Base-by-base conservation (phyloP, 2,113 vertebrate species). In the Myrmecophaga tridactyla region DNA sequence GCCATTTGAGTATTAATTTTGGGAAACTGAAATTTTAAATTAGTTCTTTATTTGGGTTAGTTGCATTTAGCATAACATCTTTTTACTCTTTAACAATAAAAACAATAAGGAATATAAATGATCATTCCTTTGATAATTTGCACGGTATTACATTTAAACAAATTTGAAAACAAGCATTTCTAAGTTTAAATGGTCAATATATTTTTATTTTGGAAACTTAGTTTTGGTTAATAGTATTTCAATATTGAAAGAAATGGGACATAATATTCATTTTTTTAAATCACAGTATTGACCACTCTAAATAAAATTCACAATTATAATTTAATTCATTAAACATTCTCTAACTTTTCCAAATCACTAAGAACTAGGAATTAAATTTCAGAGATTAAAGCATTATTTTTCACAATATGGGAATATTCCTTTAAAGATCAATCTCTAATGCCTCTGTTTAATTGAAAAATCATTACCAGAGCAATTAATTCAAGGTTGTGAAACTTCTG, bases 291-390 rank as follows among this genome's bases (percentile, higher is more conserved):
- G 13, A 41, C 14, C 92, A 73, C 2, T 85, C 27, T 67, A 77
- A 89, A 51, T 90, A 85, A 93, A 89, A 85, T 67, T 48, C 43
- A 73, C 31, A 89, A 75, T 41, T 89, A 75, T 46, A 62, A 23
- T 3, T 0, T 73, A 73, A 9, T 31, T 67, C 23, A 73, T 0
- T 72, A 46, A 76, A 78, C 31, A 85, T 70, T 78, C 20, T 89
- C 58, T 5, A 84, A 89, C 34, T 63, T 86, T 86, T 62, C 21
- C 29, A 94, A 86, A 94, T 25, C 80, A 18, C 69, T 25, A 92
- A 69, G 7, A 60, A 85, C 25, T 53, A 25, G 48, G 75, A 56
- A 86, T 81, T 10, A 53, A 93, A 67, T 65, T 36, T n/a, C 4
- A 80, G 73, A 84, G 12, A 63, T 36, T n/a, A 51, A 82, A 87